These are phyloP conservation scores for Heliconius hortense DNA, from an alignment of 2,888 invertebrate genomes.

Conservation along the genomic window DNA sequence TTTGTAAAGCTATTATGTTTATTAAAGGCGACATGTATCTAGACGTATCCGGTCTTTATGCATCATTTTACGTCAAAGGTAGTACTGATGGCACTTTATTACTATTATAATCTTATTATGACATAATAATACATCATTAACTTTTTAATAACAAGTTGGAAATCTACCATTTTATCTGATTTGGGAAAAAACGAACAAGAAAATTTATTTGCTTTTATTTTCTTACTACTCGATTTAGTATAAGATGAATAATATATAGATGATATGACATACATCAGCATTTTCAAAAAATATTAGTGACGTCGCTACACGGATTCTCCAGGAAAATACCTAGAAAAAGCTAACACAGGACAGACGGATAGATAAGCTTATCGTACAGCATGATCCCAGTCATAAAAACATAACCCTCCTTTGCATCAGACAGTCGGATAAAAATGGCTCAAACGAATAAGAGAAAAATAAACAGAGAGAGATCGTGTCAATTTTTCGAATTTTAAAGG, in stretches of 20 bases:
- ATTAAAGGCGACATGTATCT: conserved; percentile 6
- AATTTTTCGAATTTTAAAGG: not conserved
- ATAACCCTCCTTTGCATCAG: not conserved
- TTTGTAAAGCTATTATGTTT: conserved; percentile 2
- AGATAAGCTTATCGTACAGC: not conserved
- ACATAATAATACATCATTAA: not conserved
- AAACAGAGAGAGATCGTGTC: not conserved
- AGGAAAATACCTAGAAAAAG: too few relatives aligned
- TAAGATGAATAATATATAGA: too few relatives aligned
- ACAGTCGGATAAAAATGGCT: not conserved
- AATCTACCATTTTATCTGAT: too few relatives aligned
- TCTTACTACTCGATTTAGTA: too few relatives aligned
- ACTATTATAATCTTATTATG: not conserved
- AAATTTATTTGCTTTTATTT: too few relatives aligned
- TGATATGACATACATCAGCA: not conserved
- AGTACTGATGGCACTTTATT: not conserved
- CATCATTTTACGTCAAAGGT: not conserved
- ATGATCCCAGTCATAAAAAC: not conserved
- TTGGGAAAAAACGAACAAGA: too few relatives aligned
- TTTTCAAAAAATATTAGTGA: not conserved
- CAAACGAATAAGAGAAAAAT: not conserved
- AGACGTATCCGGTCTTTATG: not conserved
- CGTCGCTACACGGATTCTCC: not conserved
- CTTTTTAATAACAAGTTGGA: not conserved
- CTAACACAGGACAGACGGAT: not conserved